Conservation (phyloP, 2,888 invertebrate genomes). For the Amiota minor region DNA sequence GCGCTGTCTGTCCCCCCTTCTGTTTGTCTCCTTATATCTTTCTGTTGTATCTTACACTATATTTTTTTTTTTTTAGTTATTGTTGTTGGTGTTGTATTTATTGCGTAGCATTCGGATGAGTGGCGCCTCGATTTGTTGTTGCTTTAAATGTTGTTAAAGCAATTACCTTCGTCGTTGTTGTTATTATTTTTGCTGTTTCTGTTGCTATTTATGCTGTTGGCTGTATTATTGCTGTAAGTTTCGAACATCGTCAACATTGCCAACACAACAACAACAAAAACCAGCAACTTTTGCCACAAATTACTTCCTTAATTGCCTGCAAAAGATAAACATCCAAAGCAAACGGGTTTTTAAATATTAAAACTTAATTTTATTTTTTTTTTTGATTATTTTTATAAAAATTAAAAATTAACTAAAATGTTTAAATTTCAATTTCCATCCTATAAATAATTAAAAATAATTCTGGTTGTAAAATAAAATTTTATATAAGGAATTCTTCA, state of each 20-base stretch:
- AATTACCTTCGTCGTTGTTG: constrained; percentile 19
- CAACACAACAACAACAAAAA: constrained; percentile 33
- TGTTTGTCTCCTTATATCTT: not conserved
- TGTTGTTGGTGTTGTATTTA: constrained; percentile 18
- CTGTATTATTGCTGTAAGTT: constrained; percentile 3
- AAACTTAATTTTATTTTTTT: too few relatives aligned
- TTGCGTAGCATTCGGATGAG: constrained; percentile 27
- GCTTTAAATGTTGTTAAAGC: constrained; percentile 27
- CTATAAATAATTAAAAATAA: too few relatives aligned
- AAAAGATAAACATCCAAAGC: constrained; percentile 45
- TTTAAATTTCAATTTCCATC: too few relatives aligned
- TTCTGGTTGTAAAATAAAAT: not conserved
- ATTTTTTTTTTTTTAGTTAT: not conserved
- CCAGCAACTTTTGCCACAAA: constrained; percentile 51
- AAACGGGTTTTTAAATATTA: constrained; percentile 40
- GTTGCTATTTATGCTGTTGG: constrained; percentile 25
- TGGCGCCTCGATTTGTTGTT: constrained; percentile 45
- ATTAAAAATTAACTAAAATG: too few relatives aligned
- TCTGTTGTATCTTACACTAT: constrained; percentile 1
- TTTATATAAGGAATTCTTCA: too few relatives aligned
- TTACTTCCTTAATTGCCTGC: constrained; percentile 67
- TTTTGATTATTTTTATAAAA: too few relatives aligned
- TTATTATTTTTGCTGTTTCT: constrained; percentile 25
- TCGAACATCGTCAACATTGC: constrained; percentile 38
- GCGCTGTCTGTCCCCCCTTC: not conserved